Evolutionary conservation across 2,888 invertebrate genomes (phyloP).

Genomic region (Microctonus hyperodae): DNA sequence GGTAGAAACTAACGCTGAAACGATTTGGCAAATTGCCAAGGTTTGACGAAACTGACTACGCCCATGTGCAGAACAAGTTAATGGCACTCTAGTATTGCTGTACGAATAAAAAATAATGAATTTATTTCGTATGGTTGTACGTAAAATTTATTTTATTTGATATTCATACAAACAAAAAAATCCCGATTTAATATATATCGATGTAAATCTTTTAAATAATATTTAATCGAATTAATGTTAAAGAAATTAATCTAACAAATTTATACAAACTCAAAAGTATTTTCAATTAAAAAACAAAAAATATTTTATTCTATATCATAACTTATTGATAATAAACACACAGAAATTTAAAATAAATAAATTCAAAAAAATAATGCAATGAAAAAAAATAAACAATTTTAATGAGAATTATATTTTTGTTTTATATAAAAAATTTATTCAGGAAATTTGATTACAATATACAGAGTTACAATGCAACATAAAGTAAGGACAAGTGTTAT

Average conservation of each 20-base stretch:
- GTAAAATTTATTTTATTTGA: neutral
- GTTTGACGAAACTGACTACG: slow-evolving; percentile 39
- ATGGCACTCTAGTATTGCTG: neutral
- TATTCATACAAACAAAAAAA: neutral
- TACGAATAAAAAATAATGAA: neutral
- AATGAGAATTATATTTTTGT: neutral
- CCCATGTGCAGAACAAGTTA: neutral
- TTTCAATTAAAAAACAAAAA: too few relatives aligned
- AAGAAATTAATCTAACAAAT: too few relatives aligned
- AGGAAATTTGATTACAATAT: neutral
- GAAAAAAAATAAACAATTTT: neutral
- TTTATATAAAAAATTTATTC: neutral
- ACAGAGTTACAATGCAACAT: neutral
- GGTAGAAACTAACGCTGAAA: slow-evolving; percentile 45
- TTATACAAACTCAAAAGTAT: too few relatives aligned
- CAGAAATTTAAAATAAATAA: too few relatives aligned
- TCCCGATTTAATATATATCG: neutral
- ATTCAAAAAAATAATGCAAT: neutral
- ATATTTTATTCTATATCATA: too few relatives aligned
- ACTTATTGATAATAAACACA: too few relatives aligned
- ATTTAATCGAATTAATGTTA: too few relatives aligned
- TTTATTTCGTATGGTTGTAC: neutral
- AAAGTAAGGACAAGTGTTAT: neutral
- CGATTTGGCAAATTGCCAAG: slow-evolving; percentile 55
- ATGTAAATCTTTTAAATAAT: too few relatives aligned